Percentiles rank a stretch among this genome's conserved stretches.
These are phyloP conservation scores for Amphipyra berbera DNA, from an alignment of 2,888 invertebrate genomes.

Conservation along the genomic window DNA sequence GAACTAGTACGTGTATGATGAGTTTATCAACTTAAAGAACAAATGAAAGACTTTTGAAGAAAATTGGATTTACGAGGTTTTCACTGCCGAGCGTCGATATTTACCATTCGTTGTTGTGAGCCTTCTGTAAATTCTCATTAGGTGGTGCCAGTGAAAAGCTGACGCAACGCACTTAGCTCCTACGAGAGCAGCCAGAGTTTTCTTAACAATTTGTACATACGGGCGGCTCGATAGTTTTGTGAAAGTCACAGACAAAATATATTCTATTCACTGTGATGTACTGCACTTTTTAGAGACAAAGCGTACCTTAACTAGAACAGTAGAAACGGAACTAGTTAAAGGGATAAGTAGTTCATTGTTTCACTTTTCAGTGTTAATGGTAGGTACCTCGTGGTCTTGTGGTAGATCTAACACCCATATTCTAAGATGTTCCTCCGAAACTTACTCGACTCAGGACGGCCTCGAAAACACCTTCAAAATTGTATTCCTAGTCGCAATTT, in stretches of 20 bases:
- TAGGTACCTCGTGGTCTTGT: background rate
- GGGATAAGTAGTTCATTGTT: slow-evolving; percentile 11
- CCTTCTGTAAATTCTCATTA: slow-evolving; percentile 8
- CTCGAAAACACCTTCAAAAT: too few species aligned
- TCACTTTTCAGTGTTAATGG: background rate
- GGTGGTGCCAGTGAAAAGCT: slow-evolving; percentile 31
- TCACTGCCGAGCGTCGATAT: too few species aligned
- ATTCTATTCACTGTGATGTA: slow-evolving; percentile 20
- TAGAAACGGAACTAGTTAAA: slow-evolving; percentile 19
- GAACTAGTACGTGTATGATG: too few species aligned
- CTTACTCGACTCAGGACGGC: too few species aligned
- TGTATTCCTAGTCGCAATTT: too few species aligned
- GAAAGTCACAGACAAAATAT: slow-evolving; percentile 27
- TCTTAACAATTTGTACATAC: slow-evolving; percentile 36
- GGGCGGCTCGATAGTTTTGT: slow-evolving; percentile 13
- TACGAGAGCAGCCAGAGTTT: slow-evolving; percentile 35
- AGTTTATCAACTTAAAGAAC: too few species aligned
- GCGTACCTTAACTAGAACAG: background rate
- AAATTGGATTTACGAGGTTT: too few species aligned
- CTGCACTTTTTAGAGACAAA: slow-evolving; percentile 7
- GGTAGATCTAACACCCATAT: background rate
- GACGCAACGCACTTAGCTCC: slow-evolving; percentile 53
- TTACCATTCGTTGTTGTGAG: too few species aligned
- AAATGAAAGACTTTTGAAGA: too few species aligned
- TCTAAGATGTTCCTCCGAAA: too few species aligned